Evolutionary conservation across 2,888 invertebrate species (phyloP), one percentile per base, ranked within the genome.

Genomic region (Litoditis marina): DNA sequence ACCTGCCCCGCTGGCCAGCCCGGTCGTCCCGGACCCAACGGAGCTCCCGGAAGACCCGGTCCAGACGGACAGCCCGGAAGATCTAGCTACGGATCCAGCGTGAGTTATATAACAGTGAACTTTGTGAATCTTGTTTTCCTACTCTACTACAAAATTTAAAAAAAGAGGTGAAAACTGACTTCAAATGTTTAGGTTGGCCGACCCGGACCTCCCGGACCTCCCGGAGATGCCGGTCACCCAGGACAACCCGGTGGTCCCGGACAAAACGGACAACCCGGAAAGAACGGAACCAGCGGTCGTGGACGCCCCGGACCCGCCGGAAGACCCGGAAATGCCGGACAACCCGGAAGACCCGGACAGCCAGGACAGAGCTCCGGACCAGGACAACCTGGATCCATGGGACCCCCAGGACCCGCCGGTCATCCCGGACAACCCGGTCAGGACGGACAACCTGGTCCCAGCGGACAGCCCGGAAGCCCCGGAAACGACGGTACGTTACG

Each of bases 271-370:
- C 58, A 67, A 60, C 64, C 69, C 42, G 72, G 72, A 53, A 53
- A 53, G 47, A 68, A 68, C 30, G 65, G 60, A 44, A 3, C n/a
- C 28, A 60, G 66, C 6, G 60, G 60, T 46, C 51, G 59, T 46
- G 72, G 74, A 57, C 56, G 49, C 25, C 68, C 67, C 3, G 74
- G 74, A 50, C 60, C 67, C 52, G 63, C 70, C 55, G 72, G 74
- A 60, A 50, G 60, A 39, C 64, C 69, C 27, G 74, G 74, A 55
- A 32, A 52, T 3, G 61, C 68, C 11, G 71, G 71, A 39, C 51
- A 62, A 34, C 66, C 66, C 57, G 71, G 71, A 47, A 56, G 52
- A 47, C 55, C 65, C 22, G 71, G 71, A 46, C 61, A 61, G 25
- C 56, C 62, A 25, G 71, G 71, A 58, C 60, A 65, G 7, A 57